Percentiles rank a stretch among this genome's conserved stretches.
Evolutionary conservation across 2,113 vertebrate species (phyloP).

Genomic region (Cathartes aura): DNA sequence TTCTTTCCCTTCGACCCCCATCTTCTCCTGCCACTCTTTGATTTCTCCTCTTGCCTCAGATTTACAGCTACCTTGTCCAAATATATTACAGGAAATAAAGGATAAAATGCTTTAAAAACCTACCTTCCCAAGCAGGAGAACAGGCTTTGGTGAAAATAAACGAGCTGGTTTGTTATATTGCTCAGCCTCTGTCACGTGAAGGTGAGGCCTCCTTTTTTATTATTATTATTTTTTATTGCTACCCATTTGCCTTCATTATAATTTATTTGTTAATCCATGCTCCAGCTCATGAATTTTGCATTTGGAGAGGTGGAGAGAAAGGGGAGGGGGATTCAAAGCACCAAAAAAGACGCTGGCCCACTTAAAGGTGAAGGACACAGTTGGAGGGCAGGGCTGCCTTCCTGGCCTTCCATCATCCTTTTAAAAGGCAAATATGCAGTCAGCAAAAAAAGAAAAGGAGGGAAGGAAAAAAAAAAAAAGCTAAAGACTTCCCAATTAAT

Average conservation of each 20-base stretch:
- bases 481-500: conserved; percentile 77
- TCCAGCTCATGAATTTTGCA: conserved; percentile 74
- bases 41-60: conserved; percentile 58
- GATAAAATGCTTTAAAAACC: conserved; percentile 64
- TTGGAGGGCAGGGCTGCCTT: conserved; percentile 34
- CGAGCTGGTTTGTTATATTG: conserved; percentile 57
- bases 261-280: conserved; percentile 75
- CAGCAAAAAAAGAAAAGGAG: conserved; percentile 64
- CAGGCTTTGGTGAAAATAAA: conserved; percentile 57
- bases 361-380: conserved; percentile 64
- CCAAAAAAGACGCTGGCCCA: conserved; percentile 23
- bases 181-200: conserved; percentile 62
- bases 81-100: conserved; percentile 72
- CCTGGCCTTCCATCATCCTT: conserved; percentile 63
- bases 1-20: conserved; percentile 45
- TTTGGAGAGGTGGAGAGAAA: conserved; percentile 26
- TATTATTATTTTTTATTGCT: conserved; percentile 69
- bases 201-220: conserved; percentile 69
- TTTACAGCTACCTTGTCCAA: conserved; percentile 67
- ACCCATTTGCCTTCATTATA: conserved; percentile 69
- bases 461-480: not conserved
- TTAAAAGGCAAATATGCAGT: conserved; percentile 75
- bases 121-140: conserved; percentile 36
- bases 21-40: conserved; percentile 37
- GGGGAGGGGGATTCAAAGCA: not conserved